Conservation (phyloP, 2,797 vertebrate genomes). For the Tapera naevia region DNA sequence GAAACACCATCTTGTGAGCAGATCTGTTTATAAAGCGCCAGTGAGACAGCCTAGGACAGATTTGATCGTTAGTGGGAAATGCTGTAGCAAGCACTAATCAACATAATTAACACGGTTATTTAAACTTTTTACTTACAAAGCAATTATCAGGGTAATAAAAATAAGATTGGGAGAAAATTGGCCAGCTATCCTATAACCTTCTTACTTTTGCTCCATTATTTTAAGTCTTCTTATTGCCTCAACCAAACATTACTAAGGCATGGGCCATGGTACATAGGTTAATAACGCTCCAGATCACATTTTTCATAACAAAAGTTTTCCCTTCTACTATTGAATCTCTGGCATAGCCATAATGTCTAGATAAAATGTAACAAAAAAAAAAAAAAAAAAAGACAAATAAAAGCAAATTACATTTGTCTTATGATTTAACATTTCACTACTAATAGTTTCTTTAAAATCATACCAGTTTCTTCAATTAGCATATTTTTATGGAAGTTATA, state of each 20-base stretch:
- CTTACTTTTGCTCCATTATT: conserved; percentile 33
- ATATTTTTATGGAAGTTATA: conserved; percentile 51
- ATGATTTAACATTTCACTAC: conserved; percentile 34
- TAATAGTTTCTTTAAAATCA: conserved; percentile 49
- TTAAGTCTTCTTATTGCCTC: conserved; percentile 59
- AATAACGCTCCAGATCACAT: conserved; percentile 29
- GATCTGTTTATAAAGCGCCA: background rate
- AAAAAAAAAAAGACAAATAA: conserved; percentile 19
- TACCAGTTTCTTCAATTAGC: conserved; percentile 51
- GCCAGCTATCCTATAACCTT: conserved; percentile 7
- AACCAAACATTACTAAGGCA: background rate
- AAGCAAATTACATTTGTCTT: conserved; percentile 43
- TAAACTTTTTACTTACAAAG: conserved; percentile 60
- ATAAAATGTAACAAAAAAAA: background rate
- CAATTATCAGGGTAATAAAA: conserved; percentile 45
- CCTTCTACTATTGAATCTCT: conserved; percentile 60
- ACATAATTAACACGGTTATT: conserved; percentile 62
- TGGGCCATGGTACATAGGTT: background rate
- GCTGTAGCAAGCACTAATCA: conserved; percentile 60
- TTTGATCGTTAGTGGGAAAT: conserved; percentile 42
- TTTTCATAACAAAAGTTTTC: conserved; percentile 40
- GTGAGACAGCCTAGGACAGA: conserved; percentile 29
- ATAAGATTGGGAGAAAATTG: conserved; percentile 56
- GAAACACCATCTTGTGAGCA: background rate
- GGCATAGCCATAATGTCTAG: conserved; percentile 13